Conservation (phyloP, 2,797 vertebrate genomes). For the Sebastes melanostomus region DNA sequence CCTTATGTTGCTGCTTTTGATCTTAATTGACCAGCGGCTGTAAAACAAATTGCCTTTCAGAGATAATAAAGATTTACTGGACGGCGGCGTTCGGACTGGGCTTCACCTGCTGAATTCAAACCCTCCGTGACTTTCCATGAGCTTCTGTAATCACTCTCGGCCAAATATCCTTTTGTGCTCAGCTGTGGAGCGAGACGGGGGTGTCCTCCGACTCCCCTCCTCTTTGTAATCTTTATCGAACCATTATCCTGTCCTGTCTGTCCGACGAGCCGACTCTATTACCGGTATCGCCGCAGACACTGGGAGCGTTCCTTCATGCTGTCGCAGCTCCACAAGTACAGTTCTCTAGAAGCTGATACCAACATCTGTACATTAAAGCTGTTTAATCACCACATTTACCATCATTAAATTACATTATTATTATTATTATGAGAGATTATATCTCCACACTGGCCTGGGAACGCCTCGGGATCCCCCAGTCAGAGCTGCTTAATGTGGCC, state of each 20-base stretch:
- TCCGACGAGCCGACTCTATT: constrained; percentile 36
- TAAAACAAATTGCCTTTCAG: constrained; percentile 41
- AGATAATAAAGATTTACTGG: constrained; percentile 49
- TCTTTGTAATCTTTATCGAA: constrained; percentile 58
- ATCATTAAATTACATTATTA: not conserved
- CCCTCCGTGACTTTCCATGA: constrained; percentile 39
- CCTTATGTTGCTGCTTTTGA: constrained; percentile 20
- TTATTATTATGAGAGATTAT: too few relatives aligned
- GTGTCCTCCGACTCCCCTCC: constrained; percentile 44
- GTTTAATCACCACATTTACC: not conserved
- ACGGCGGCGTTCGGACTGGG: not conserved
- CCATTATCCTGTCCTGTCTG: constrained; percentile 49
- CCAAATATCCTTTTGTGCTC: constrained; percentile 57
- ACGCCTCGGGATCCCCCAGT: too few relatives aligned
- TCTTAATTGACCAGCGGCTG: constrained; percentile 41
- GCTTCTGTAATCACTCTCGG: constrained; percentile 57
- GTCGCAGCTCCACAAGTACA: not conserved
- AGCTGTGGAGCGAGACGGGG: constrained; percentile 41
- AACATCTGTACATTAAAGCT: not conserved
- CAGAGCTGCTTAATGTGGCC: too few relatives aligned
- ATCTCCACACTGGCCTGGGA: too few relatives aligned
- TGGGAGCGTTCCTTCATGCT: constrained; percentile 29
- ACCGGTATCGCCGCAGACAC: constrained; percentile 13
- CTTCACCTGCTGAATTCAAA: constrained; percentile 52
- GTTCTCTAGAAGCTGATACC: constrained; percentile 7